These are phyloP conservation scores for Elegia similella DNA, from an alignment of 2,888 invertebrate species.

Conservation along the genomic window DNA sequence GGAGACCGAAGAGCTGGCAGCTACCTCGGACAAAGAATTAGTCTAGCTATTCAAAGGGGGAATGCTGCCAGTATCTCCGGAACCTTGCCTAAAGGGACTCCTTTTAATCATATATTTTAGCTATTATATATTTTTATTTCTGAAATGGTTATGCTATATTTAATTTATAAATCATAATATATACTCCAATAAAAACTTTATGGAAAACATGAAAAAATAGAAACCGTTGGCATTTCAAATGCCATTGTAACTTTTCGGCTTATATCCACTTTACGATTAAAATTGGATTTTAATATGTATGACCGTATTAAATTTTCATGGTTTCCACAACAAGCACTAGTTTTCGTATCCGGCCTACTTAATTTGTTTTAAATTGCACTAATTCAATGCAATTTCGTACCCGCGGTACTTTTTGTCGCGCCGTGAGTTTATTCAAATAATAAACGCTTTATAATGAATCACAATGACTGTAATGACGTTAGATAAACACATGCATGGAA, in stretches of 20 bases:
- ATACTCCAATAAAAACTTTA: too few relatives aligned
- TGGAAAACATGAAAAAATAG: too few relatives aligned
- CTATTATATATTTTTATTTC: too few relatives aligned
- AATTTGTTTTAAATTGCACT: conserved; percentile 19
- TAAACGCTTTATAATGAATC: conserved; percentile 73
- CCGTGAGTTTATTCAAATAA: conserved; percentile 39
- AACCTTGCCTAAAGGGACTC: too few relatives aligned
- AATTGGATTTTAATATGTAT: not conserved
- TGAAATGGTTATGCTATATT: too few relatives aligned
- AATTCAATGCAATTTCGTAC: conserved; percentile 17
- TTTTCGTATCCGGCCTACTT: conserved; percentile 16
- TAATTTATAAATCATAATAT: too few relatives aligned
- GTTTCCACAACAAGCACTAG: conserved; percentile 15
- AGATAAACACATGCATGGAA: conserved; percentile 57
- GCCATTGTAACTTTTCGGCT: not conserved
- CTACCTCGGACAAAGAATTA: too few relatives aligned
- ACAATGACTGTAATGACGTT: conserved; percentile 64
- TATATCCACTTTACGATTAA: not conserved
- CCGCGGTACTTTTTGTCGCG: conserved; percentile 27
- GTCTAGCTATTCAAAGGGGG: too few relatives aligned
- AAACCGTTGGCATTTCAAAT: not conserved
- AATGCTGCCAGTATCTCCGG: too few relatives aligned
- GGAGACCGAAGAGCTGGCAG: too few relatives aligned
- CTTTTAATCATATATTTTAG: too few relatives aligned
- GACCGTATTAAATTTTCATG: conserved; percentile 6